A percentile compares a stretch with the other conserved stretches of the same genome.
phyloP scores from a whole-genome alignment of 2,888 invertebrate genomes.

The Arge pagana region DNA sequence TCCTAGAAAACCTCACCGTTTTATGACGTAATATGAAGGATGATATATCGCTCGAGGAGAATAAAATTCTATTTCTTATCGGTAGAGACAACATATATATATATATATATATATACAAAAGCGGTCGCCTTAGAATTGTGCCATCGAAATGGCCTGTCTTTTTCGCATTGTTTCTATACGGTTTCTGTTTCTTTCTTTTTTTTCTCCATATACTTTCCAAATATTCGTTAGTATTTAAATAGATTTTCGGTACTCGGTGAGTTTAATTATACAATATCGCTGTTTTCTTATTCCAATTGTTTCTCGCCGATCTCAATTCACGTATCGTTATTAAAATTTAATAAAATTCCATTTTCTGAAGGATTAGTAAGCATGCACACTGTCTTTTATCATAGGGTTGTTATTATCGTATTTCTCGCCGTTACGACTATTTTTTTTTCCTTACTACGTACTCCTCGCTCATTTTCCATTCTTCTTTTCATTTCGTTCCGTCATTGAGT shows the following conservation, averaged over 20 bases:
- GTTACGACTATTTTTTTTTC: conserved; percentile 1
- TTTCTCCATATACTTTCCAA: conserved; percentile 15
- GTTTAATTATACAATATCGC: conserved; percentile 25
- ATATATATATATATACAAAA: conserved; percentile 48
- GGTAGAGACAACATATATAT: neutral
- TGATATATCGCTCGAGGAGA: conserved; percentile 3
- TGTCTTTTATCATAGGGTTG: conserved; percentile 52
- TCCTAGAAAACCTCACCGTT: no score
- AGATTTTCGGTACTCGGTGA: conserved; percentile 11
- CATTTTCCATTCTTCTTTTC: no score
- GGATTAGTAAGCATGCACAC: conserved; percentile 52
- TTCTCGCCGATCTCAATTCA: conserved; percentile 18
- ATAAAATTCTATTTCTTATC: neutral
- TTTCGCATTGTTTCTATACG: conserved; percentile 35
- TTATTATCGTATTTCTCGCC: conserved; percentile 33
- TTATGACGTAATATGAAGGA: no score
- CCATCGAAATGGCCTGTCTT: conserved; percentile 48
- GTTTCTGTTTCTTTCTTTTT: conserved; percentile 8
- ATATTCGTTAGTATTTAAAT: conserved; percentile 19
- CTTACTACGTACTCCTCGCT: no score
- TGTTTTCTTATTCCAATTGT: conserved; percentile 21
- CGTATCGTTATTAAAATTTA: conserved; percentile 33
- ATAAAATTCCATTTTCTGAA: conserved; percentile 34
- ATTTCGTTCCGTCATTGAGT: neutral
- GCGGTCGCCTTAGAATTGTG: conserved; percentile 42